Conservation (phyloP, 2,797 vertebrate genomes). For the Helostoma temminkii region DNA sequence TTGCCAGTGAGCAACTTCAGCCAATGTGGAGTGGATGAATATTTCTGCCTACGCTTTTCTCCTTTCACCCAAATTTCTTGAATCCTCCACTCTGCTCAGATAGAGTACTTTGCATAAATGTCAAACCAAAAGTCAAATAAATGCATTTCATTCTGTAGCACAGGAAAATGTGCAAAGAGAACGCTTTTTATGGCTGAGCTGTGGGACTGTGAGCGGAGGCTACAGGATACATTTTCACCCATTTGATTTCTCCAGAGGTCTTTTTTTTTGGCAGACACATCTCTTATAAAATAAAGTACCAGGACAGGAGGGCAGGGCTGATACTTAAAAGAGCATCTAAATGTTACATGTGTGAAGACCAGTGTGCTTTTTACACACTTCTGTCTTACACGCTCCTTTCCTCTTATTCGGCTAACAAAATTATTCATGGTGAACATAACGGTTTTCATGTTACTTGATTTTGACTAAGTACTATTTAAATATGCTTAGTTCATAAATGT, state of each 20-base stretch:
- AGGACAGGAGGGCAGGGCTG: constrained; percentile 14
- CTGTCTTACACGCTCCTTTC: not conserved
- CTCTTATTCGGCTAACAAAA: constrained; percentile 31
- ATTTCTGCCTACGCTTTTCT: constrained; percentile 29
- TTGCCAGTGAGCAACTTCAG: constrained; percentile 28
- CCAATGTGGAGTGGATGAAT: constrained; percentile 13
- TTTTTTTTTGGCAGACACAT: constrained; percentile 20
- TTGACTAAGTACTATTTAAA: constrained; percentile 28
- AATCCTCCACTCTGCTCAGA: constrained; percentile 34
- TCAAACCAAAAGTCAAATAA: constrained; percentile 46
- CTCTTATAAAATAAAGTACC: constrained; percentile 11
- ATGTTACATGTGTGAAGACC: constrained; percentile 39
- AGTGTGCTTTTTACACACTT: constrained; percentile 36
- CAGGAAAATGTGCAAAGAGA: constrained; percentile 39
- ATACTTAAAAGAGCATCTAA: constrained; percentile 40
- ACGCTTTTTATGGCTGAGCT: constrained; percentile 40
- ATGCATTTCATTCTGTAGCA: constrained; percentile 30
- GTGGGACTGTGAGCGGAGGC: constrained; percentile 26
- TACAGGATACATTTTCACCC: constrained; percentile 34
- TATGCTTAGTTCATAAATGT: constrained; percentile 9
- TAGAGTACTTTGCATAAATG: constrained; percentile 34
- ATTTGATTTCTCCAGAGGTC: constrained; percentile 42
- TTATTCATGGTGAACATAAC: constrained; percentile 51
- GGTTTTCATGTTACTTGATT: not conserved
- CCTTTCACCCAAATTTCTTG: constrained; percentile 23